Evolutionary conservation across 2,113 vertebrate genomes (phyloP).

Genomic region (Gymnarchus niloticus): DNA sequence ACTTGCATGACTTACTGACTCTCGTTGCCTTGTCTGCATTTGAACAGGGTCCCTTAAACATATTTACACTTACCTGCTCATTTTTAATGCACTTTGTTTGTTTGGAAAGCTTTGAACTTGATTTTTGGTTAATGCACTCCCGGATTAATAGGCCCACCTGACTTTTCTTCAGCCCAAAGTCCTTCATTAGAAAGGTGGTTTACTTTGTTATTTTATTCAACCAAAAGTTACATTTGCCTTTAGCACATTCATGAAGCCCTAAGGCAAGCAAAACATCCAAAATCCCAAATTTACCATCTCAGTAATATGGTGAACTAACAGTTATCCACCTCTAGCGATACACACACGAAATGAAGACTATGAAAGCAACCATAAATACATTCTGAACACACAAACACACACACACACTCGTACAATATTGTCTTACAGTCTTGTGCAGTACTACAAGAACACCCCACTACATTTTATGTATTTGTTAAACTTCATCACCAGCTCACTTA

Average conservation of each 20-base stretch:
- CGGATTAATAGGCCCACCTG: too few relatives aligned
- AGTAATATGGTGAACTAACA: not conserved
- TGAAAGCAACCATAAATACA: not conserved
- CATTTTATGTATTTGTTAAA: too few relatives aligned
- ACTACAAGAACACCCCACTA: too few relatives aligned
- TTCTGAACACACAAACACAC: not conserved
- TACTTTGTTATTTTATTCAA: not conserved
- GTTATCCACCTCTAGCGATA: not conserved
- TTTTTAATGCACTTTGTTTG: not conserved
- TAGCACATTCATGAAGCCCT: not conserved
- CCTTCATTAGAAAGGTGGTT: not conserved
- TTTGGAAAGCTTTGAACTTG: not conserved
- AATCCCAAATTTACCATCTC: not conserved
- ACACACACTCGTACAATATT: too few relatives aligned
- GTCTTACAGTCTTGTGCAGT: too few relatives aligned
- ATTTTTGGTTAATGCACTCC: not conserved
- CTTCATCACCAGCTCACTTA: too few relatives aligned
- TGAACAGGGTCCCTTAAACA: not conserved
- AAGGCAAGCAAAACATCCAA: not conserved
- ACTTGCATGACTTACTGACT: conserved; percentile 35
- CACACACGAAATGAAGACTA: not conserved
- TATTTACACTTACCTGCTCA: not conserved
- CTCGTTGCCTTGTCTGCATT: conserved; percentile 21
- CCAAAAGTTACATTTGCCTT: not conserved
- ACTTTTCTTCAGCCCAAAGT: not conserved